These are phyloP conservation scores for Hippasteria phrygiana DNA, from an alignment of 53 echinoderm and acorn worm species.

Conservation along the genomic window DNA sequence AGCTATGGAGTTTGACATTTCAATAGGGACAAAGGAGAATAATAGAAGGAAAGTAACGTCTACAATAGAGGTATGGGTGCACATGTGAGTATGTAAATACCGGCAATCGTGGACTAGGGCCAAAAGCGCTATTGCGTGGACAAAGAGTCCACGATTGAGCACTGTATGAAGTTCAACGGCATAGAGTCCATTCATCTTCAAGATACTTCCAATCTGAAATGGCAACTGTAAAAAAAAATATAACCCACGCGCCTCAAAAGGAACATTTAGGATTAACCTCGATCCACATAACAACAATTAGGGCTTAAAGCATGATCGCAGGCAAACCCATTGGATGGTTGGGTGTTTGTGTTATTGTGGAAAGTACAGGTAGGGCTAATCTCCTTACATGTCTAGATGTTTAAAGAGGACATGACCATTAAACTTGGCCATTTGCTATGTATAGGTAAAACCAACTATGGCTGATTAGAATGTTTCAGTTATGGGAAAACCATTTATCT, in stretches of 20 bases:
- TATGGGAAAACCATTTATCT: too few relatives aligned
- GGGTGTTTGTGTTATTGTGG: not conserved
- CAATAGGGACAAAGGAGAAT: too few relatives aligned
- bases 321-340: not conserved
- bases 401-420: not conserved
- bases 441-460: not conserved
- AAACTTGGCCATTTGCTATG: not conserved
- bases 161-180: conserved; percentile 22
- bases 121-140: too few relatives aligned
- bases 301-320: conserved; percentile 37
- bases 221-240: conserved; percentile 37
- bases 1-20: too few relatives aligned
- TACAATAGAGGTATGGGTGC: too few relatives aligned
- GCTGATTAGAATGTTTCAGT: not conserved
- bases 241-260: not conserved
- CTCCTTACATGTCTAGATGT: conserved; percentile 6
- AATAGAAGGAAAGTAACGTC: too few relatives aligned
- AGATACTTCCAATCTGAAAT: not conserved
- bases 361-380: conserved; percentile 53
- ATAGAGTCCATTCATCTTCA: conserved; percentile 24
- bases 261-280: conserved; percentile 54
- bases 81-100: too few relatives aligned
- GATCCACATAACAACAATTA: conserved; percentile 12
- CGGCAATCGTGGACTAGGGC: too few relatives aligned
- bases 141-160: too few relatives aligned